Conservation (phyloP, 2,888 invertebrate genomes). For the Campaea margaritaria region DNA sequence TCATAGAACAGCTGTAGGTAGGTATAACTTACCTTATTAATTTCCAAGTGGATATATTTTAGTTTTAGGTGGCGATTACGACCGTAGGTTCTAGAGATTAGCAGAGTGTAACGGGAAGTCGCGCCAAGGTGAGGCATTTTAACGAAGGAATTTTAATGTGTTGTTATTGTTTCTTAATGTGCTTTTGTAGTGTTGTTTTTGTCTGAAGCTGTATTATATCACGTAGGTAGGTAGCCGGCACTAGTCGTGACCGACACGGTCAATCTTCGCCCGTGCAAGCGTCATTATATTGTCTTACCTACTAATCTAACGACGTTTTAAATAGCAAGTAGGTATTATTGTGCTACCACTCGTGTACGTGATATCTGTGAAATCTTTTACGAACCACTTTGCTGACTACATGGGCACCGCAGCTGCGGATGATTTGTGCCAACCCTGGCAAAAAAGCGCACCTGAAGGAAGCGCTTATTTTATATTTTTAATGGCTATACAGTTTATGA, state of each 20-base stretch:
- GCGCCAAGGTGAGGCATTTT: conserved; percentile 20
- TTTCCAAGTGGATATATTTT: conserved; percentile 42
- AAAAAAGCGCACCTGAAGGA: too few relatives aligned
- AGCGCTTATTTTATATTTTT: too few relatives aligned
- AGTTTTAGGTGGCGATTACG: conserved; percentile 44
- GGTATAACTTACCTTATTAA: background rate
- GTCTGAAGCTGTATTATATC: conserved; percentile 1
- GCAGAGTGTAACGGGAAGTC: conserved; percentile 7
- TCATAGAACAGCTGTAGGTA: background rate
- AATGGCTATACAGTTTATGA: too few relatives aligned
- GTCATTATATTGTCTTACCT: conserved; percentile 7
- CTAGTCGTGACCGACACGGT: conserved; percentile 17
- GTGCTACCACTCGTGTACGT: background rate
- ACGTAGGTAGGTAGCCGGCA: background rate
- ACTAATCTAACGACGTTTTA: conserved; percentile 1
- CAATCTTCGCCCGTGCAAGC: conserved; percentile 9
- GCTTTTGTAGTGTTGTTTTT: conserved; percentile 10
- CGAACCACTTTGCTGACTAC: too few relatives aligned
- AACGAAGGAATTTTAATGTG: conserved; percentile 12
- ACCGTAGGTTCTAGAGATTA: conserved; percentile 2
- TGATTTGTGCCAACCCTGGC: too few relatives aligned
- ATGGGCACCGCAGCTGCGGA: too few relatives aligned
- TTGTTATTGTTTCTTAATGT: conserved; percentile 12
- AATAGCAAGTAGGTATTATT: background rate
- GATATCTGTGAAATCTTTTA: background rate